Base-by-base conservation (phyloP, 1,140 invertebrate genomes). In the Latrodectus geometricus region DNA sequence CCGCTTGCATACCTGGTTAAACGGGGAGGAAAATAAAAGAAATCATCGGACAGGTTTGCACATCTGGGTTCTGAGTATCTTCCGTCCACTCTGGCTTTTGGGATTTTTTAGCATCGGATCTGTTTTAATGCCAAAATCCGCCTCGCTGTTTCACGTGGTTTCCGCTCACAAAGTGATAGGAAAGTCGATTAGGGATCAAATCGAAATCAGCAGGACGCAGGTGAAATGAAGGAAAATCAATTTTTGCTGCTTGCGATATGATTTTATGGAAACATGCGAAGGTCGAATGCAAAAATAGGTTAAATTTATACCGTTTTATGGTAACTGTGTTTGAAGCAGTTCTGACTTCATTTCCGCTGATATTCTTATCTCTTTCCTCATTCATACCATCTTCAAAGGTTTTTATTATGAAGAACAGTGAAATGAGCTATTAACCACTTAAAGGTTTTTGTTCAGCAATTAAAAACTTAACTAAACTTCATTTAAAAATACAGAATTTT, bases 51-150 rank as follows among this genome's bases (percentile, higher is more conserved):
- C 79, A 81, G 79, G 79, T 81, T 81, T 81, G 68, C n/a, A 69
- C 79, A 81, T 54, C 79, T 81, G 79, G 79, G 14, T 81, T 81
- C 68, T 35, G 54, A 54, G 79, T 81, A 81, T 69, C 79, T 50
- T 61, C 54, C 54, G 54, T 61, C 17, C 54, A 14, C 0, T 8
- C 54, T 61, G 11, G 17, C 54, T 61, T 35, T 35, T 35, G 35
- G 35, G 35, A 5, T 35, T 35, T n/a, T 35, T 35, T 17, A 61
- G 54, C 8, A 61, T 14, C 17, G 11, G 11, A 14, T 14, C 54
- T 61, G 54, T 61, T 61, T 61, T 14, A 35, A 35, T 35, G 5
- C 35, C 54, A 17, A 61, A 17, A 61, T 61, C 54, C 11, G 54
- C 17, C 17, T 61, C 17, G 54, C 11, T 61, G 54, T 61, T 0